Conservation (phyloP, 2,797 vertebrate genomes). For the Enteromius treurensis region DNA sequence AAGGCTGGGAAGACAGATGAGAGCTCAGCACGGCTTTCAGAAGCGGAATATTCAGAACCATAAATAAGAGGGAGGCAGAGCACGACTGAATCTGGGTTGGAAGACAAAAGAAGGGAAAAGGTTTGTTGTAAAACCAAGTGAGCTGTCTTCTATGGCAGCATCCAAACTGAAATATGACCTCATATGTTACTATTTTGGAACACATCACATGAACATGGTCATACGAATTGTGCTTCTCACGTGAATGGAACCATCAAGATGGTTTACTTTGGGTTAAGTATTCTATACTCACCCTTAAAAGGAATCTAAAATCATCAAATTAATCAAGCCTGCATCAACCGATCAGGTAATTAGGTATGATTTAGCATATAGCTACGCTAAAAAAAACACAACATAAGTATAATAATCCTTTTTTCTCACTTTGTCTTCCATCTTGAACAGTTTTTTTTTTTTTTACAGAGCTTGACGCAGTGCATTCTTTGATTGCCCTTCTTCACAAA, state of each 20-base stretch:
- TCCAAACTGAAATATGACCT: conserved; percentile 5
- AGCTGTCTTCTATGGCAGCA: neutral
- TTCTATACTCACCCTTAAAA: neutral
- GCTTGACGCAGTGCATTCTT: conserved; percentile 15
- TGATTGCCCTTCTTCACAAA: conserved; percentile 17
- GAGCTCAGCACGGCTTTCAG: conserved; percentile 51
- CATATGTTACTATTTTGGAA: neutral
- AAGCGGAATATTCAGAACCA: conserved; percentile 50
- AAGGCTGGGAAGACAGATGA: conserved; percentile 50
- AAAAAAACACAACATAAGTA: neutral
- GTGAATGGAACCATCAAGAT: neutral
- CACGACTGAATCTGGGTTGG: conserved; percentile 21
- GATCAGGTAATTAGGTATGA: neutral
- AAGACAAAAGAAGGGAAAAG: conserved; percentile 14
- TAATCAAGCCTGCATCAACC: neutral
- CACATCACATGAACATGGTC: neutral
- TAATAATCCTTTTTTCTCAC: neutral
- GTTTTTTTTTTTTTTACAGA: neutral
- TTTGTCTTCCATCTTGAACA: neutral
- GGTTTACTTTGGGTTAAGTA: neutral
- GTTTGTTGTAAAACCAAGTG: conserved; percentile 35
- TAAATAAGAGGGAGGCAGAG: conserved; percentile 55
- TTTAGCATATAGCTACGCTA: neutral
- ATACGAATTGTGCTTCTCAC: neutral
- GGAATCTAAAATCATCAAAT: neutral